Conservation (phyloP, 2,888 invertebrate genomes). For the Monoplex corrugatus region DNA sequence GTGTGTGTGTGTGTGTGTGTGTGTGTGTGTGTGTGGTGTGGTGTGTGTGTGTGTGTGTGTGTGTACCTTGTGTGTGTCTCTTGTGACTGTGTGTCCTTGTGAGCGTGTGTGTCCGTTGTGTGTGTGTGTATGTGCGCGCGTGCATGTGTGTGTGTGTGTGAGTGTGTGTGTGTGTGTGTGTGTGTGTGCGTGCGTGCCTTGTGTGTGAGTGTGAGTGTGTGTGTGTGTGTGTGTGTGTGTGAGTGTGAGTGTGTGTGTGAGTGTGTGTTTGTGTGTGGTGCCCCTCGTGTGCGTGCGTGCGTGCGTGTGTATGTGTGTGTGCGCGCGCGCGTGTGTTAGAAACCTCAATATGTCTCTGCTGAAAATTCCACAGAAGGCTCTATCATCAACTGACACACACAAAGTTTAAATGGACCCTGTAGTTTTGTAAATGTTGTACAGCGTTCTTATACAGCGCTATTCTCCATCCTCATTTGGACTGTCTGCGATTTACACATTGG, state of each 20-base stretch:
- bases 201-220: neutral
- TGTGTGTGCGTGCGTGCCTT: neutral
- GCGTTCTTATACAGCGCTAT: too few relatives aligned
- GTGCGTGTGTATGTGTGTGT: neutral
- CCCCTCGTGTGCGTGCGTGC: neutral
- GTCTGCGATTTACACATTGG: too few relatives aligned
- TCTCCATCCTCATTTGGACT: too few relatives aligned
- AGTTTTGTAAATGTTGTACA: too few relatives aligned
- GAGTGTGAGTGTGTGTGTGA: neutral
- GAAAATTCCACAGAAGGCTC: too few relatives aligned
- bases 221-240: slow-evolving; percentile 7
- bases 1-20: neutral
- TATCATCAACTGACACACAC: too few relatives aligned
- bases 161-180: neutral
- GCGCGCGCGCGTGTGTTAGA: too few relatives aligned
- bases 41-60: slow-evolving; percentile 23
- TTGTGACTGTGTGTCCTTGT: neutral
- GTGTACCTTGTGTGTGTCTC: too few relatives aligned
- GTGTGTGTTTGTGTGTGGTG: neutral
- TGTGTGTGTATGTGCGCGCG: slow-evolving; percentile 9
- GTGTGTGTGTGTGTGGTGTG: slow-evolving; percentile 33
- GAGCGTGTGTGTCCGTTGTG: neutral
- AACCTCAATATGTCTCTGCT: too few relatives aligned
- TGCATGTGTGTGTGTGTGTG: neutral
- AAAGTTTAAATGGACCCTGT: too few relatives aligned